Percentiles rank a stretch among this genome's conserved stretches.
phyloP scores from a whole-genome alignment of 2,113 vertebrate species.

The Uria aalge region DNA sequence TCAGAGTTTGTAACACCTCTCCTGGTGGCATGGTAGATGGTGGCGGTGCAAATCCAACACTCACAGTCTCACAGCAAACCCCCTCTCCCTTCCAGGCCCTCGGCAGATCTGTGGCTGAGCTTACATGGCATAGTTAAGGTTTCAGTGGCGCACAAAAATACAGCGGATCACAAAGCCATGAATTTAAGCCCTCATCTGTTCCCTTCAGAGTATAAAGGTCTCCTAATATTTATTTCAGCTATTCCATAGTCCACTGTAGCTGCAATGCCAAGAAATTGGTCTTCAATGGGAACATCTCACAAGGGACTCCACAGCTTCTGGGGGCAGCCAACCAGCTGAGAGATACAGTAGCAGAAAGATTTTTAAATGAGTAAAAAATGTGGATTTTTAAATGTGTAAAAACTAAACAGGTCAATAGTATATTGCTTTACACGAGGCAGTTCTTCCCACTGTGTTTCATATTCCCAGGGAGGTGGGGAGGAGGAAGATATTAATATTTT shows the following conservation, averaged over 20 bases:
- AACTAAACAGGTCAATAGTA: neutral
- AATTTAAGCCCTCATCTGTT: neutral
- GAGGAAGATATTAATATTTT: neutral
- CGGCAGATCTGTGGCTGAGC: neutral
- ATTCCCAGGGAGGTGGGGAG: neutral
- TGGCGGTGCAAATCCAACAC: neutral
- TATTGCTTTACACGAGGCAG: neutral
- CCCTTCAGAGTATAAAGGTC: neutral
- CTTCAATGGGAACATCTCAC: neutral
- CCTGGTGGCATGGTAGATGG: accelerated
- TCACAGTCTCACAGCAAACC: neutral
- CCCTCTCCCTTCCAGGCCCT: neutral
- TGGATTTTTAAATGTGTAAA: neutral
- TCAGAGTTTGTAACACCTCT: neutral
- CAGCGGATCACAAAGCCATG: neutral
- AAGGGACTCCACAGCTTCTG: neutral
- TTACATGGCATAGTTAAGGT: neutral
- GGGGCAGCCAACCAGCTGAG: neutral
- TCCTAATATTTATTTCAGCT: neutral
- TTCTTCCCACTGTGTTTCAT: neutral
- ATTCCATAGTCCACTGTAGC: neutral
- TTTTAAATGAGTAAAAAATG: neutral
- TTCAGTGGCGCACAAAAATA: neutral
- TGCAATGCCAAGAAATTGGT: neutral
- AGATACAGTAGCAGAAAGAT: neutral